Percentiles rank a stretch among this genome's conserved stretches.
phyloP scores from a whole-genome alignment of 2,797 vertebrate genomes.

The Lithobates sylvaticus region DNA sequence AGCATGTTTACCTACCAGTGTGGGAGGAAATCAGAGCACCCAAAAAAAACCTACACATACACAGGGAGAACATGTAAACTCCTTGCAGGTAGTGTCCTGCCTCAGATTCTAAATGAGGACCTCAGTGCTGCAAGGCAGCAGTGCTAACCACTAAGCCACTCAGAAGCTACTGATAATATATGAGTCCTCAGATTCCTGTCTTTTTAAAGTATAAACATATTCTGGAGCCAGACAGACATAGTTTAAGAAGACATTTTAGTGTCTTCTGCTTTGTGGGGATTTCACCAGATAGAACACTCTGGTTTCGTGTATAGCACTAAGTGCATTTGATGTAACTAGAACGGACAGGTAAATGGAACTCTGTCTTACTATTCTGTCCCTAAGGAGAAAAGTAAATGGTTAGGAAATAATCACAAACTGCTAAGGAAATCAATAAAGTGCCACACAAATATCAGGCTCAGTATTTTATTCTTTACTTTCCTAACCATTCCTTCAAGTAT shows the following conservation, averaged over 20 bases:
- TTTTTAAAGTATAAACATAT: not conserved
- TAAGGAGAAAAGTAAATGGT: not conserved
- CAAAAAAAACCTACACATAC: too few relatives aligned
- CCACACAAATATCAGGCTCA: not conserved
- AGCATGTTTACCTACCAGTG: too few relatives aligned
- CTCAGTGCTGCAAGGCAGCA: too few relatives aligned
- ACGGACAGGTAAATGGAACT: not conserved
- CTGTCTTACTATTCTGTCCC: not conserved
- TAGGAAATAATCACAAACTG: not conserved
- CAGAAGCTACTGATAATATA: not conserved
- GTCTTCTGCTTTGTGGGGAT: constrained; percentile 9
- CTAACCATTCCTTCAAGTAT: not conserved
- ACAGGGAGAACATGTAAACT: too few relatives aligned
- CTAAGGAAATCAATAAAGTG: not conserved
- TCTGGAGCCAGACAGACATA: constrained; percentile 9
- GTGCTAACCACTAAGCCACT: too few relatives aligned
- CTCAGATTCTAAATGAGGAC: too few relatives aligned
- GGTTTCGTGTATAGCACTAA: not conserved
- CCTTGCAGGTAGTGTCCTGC: too few relatives aligned
- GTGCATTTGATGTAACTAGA: constrained; percentile 9
- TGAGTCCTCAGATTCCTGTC: not conserved
- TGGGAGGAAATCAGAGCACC: too few relatives aligned
- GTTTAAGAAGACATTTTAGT: not conserved
- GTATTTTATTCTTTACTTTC: not conserved
- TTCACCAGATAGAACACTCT: not conserved